Evolutionary conservation across 2,797 vertebrate species (phyloP), one percentile per base, ranked within the genome.

Genomic region (Botia kubotai): DNA sequence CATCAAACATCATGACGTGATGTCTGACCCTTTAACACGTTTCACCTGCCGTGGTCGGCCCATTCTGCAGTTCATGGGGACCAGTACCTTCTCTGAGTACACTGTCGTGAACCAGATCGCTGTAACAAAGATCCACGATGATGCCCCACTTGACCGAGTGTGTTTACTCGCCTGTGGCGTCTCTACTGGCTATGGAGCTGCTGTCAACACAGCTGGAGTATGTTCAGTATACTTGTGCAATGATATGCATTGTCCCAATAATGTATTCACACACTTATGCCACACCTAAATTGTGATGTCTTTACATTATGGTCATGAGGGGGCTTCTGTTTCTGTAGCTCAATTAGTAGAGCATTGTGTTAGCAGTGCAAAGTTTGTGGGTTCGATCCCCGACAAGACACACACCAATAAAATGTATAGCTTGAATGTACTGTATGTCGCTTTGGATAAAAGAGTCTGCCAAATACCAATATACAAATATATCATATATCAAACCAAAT

Each of bases 51-150:
- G 93, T 88, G 97, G 97, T 19, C 93, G 94, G 87, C 93, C 93
- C 73, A 36, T 99, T 80, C 91, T 96, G 74, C 97, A 98, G 88
- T 98, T 96, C 83, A 92, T 96, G 94, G 97, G 96, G 39, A 98
- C 95, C 78, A 97, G 97, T 86, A 99, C 98, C 2, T 99, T 99
- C 90, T 98, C 97, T 0, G 92, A 99, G 87, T 98, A 97, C 86
- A 98, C 96, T 0, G 96, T 99, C 68, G 88, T 98, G 36, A 93
- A 96, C 7, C 96, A 98, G 83, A 94, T 96, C 10, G 92, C 96
- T 0, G 91, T 97, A 79, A 94, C 95, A 52, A 99, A 98, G 92
- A 94, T 99, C n/a, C 90, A 95, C 10, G 88, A 95, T 17, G 89
- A 92, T 43, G 97, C 98, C 21, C 96, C 96, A 66, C 91, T 98